A percentile compares a stretch with the other conserved stretches of the same genome.
Evolutionary conservation across 2,888 invertebrate genomes (phyloP).

Genomic region (Girardia tigrina): DNA sequence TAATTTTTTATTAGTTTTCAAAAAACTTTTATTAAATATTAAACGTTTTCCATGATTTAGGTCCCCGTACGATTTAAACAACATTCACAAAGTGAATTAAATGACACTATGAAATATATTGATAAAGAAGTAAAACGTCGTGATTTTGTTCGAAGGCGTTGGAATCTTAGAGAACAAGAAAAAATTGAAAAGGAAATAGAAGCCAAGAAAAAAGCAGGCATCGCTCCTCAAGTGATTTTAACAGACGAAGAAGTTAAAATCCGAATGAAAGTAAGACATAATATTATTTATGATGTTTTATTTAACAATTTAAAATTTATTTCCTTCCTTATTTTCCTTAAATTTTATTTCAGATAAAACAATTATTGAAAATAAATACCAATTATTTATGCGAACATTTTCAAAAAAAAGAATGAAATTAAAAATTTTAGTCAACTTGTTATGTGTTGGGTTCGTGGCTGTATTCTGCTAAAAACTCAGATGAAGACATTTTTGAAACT

Average conservation of each 20-base stretch:
- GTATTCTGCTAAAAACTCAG: too few relatives aligned
- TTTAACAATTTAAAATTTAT: background rate
- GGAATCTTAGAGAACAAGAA: slow-evolving; percentile 49
- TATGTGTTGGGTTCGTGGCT: too few relatives aligned
- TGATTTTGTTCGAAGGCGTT: slow-evolving; percentile 47
- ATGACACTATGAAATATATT: slow-evolving; percentile 41
- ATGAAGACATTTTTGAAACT: too few relatives aligned
- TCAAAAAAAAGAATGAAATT: too few relatives aligned
- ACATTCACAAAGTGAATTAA: slow-evolving; percentile 29
- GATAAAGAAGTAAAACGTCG: slow-evolving; percentile 49
- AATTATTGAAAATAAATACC: too few relatives aligned
- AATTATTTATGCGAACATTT: too few relatives aligned
- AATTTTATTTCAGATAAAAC: background rate
- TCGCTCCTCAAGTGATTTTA: slow-evolving; percentile 45
- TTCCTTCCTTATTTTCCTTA: background rate
- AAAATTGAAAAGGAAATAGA: slow-evolving; percentile 47
- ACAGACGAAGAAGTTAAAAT: slow-evolving; percentile 46
- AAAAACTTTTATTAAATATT: too few relatives aligned
- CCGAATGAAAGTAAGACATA: slow-evolving; percentile 39
- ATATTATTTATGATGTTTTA: background rate
- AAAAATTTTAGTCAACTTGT: too few relatives aligned
- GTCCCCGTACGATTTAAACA: background rate
- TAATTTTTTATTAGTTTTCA: too few relatives aligned
- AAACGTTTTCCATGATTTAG: too few relatives aligned
- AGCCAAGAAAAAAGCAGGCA: slow-evolving; percentile 46